Percentiles rank a stretch among this genome's conserved stretches.
Conservation (phyloP, 2,797 vertebrate genomes). For the Oophaga sylvatica region DNA sequence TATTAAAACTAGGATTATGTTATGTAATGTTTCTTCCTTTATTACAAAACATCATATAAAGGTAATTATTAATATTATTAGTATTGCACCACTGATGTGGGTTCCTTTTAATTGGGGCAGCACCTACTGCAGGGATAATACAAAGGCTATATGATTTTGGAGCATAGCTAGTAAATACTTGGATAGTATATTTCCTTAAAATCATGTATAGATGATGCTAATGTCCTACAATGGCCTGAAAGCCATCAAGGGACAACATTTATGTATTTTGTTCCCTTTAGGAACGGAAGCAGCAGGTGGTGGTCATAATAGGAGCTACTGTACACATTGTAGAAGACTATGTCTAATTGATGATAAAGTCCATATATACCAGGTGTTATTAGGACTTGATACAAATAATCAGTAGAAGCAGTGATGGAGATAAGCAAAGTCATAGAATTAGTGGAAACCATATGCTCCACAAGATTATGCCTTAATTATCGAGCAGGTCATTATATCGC, state of each 20-base stretch:
- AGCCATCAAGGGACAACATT: background rate
- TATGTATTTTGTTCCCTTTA: background rate
- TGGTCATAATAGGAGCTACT: background rate
- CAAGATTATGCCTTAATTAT: background rate
- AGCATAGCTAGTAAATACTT: background rate
- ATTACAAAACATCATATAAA: background rate
- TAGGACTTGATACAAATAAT: constrained; percentile 1
- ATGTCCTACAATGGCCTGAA: background rate
- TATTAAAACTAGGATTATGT: background rate
- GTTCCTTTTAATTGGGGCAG: too few relatives aligned
- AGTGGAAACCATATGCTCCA: constrained; percentile 8
- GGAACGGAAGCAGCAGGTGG: background rate
- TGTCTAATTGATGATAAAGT: background rate
- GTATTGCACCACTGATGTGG: background rate
- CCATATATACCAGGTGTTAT: constrained; percentile 18
- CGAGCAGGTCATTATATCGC: background rate
- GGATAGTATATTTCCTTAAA: background rate
- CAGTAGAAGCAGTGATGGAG: background rate
- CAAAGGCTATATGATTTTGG: background rate
- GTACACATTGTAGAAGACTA: background rate
- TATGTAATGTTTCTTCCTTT: background rate
- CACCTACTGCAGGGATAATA: background rate
- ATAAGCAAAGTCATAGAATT: background rate
- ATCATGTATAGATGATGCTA: background rate
- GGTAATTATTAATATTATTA: background rate